Percentiles rank a stretch among this genome's conserved stretches.
phyloP scores from a whole-genome alignment of 2,888 invertebrate genomes.

The Endomychus coccineus region DNA sequence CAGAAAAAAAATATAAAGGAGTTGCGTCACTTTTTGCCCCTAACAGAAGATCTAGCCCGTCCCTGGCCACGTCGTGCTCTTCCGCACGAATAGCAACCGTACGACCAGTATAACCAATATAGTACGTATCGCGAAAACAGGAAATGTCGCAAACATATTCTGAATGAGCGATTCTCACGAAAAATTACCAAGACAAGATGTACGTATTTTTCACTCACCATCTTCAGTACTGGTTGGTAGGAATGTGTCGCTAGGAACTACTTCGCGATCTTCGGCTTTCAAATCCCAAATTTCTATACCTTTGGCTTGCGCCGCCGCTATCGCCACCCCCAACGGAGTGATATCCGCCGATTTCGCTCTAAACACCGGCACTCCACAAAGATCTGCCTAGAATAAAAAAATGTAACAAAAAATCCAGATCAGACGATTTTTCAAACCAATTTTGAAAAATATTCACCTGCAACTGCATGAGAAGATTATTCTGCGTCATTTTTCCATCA shows the following conservation, averaged over 20 bases:
- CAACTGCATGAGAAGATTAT: conserved; percentile 87
- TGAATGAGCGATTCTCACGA: too few species aligned
- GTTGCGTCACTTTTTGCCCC: too few species aligned
- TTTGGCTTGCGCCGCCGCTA: conserved; percentile 76
- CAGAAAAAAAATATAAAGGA: too few species aligned
- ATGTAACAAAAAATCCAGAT: too few species aligned
- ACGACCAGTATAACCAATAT: too few species aligned
- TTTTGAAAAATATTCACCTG: conserved; percentile 57
- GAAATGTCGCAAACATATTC: too few species aligned
- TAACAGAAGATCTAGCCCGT: too few species aligned
- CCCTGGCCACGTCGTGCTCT: too few species aligned
- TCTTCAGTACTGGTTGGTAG: conserved; percentile 72
- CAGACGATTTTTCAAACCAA: background rate
- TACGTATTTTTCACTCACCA: conserved; percentile 50
- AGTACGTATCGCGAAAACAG: too few species aligned
- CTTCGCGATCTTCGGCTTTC: conserved; percentile 51
- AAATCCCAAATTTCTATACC: conserved; percentile 61
- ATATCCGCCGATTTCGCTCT: conserved; percentile 81
- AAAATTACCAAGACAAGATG: too few species aligned
- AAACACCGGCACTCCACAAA: conserved; percentile 86
- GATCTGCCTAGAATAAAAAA: conserved; percentile 65
- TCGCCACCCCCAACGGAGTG: conserved; percentile 87
- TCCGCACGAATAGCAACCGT: too few species aligned
- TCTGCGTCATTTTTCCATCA: conserved; percentile 89
- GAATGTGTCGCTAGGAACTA: conserved; percentile 66